Evolutionary conservation across 2,113 vertebrate genomes (phyloP).

Genomic region (Ammodytes dubius): DNA sequence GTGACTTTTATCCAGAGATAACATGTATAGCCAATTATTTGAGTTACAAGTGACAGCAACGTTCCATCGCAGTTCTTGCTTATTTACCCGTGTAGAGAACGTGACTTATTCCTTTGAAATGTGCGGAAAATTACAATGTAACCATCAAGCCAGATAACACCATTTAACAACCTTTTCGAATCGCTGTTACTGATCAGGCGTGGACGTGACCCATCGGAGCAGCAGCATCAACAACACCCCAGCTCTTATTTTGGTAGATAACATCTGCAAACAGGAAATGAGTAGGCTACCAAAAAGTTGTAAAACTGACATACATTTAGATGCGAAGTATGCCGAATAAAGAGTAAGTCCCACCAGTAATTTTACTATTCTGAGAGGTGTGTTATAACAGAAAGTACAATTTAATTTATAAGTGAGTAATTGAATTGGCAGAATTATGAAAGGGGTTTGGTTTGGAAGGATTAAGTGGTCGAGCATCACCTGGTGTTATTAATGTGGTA

Average conservation of each 20-base stretch:
- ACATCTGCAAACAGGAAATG: not conserved
- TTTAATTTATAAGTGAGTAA: not conserved
- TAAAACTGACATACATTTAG: not conserved
- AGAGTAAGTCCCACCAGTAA: not conserved
- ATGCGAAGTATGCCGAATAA: not conserved
- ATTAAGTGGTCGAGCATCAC: not conserved
- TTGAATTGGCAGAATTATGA: not conserved
- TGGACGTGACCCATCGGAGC: not conserved
- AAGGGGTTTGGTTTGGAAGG: not conserved
- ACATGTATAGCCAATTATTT: not conserved
- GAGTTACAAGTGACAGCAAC: not conserved
- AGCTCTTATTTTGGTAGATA: constrained; percentile 8
- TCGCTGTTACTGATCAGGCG: not conserved
- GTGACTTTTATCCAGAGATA: not conserved
- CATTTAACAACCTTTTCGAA: not conserved
- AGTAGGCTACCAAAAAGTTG: not conserved
- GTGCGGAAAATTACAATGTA: not conserved
- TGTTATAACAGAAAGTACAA: accelerated
- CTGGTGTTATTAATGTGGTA: not conserved
- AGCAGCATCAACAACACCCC: not conserved
- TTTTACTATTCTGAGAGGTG: not conserved
- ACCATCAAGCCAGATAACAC: not conserved
- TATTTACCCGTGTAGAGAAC: not conserved
- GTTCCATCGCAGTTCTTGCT: not conserved
- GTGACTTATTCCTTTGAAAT: not conserved